Base-by-base conservation (phyloP, 2,113 vertebrate species). In the Benitochromis conjunctus region DNA sequence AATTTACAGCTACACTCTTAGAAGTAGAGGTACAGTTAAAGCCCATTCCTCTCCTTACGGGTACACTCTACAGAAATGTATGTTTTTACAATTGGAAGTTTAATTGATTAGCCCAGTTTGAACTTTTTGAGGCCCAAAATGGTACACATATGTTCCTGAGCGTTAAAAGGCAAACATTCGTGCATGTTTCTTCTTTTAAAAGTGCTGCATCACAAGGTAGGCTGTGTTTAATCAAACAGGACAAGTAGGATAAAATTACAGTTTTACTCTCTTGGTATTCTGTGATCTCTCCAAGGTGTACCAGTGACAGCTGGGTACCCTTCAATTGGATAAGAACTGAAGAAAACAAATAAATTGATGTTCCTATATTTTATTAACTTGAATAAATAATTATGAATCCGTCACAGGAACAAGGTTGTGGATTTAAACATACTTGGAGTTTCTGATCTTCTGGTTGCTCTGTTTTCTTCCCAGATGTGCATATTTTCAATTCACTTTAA, bases 391-490 rank as follows among this genome's bases (percentile, higher is more conserved):
- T 3, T 24, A 43, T 43, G 64, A 43, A 69, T 26, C 38, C 26
- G 38, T 26, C 38, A 71, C 66, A 26, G 24, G 21, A 71, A 7
- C 24, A 29, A 74, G 41, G 14, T 4, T 48, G 66, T 29, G 14
- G 66, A 26, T 74, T 74, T 48, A 69, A 43, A 43, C 8, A 1
- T 38, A 3, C 7, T 43, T 43, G 3, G 13, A 5, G 2, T 48
- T 14, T 16, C 46, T 16, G 13, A 6, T 48, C 46, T 16, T 48
- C 13, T 46, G 8, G 5, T 43, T 26, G 38, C 38, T 26, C 12
- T 69, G 7, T 6, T 69, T 46, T 69, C 64, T 16, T 26, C 0
- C 0, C 21, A 69, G 3, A 46, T 43, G 38, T 69, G 0, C 7
- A 43, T 6, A 46, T 46, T 71, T 64, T 64, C 0, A 38, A 21